A percentile compares a stretch with the other conserved stretches of the same genome.
Evolutionary conservation across 2,113 vertebrate genomes (phyloP).

Genomic region (Poecile atricapillus): DNA sequence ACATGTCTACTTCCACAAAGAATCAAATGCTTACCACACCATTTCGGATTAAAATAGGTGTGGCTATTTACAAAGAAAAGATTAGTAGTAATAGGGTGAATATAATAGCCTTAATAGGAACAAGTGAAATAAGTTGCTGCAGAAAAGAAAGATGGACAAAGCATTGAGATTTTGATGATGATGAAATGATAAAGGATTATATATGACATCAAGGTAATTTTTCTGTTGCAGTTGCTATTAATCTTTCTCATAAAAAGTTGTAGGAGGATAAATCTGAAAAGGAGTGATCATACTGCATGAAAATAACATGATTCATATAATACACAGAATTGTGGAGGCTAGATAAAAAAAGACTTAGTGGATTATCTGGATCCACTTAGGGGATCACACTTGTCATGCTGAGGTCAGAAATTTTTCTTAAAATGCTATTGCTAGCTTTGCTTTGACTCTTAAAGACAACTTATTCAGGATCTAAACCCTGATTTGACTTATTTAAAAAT

Average conservation of each 20-base stretch:
- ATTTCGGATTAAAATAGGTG: slow-evolving; percentile 87
- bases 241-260: slow-evolving; percentile 45
- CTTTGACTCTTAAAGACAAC: not conserved
- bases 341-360: not conserved
- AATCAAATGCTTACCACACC: slow-evolving; percentile 85
- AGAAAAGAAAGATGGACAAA: slow-evolving; percentile 83
- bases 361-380: not conserved
- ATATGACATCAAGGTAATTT: slow-evolving; percentile 71
- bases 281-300: not conserved
- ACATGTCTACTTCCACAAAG: slow-evolving; percentile 88
- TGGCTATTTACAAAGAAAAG: slow-evolving; percentile 92
- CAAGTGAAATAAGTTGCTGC: slow-evolving; percentile 87
- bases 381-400: not conserved
- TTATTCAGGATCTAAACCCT: not conserved
- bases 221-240: slow-evolving; percentile 53
- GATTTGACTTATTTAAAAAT: not conserved
- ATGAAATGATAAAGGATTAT: slow-evolving; percentile 84
- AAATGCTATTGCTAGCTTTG: not conserved
- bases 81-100: slow-evolving; percentile 88
- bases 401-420: not conserved
- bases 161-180: slow-evolving; percentile 83
- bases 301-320: not conserved
- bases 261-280: not conserved
- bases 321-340: not conserved
- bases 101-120: slow-evolving; percentile 89